Evolutionary conservation across 2,797 vertebrate genomes (phyloP).

Genomic region (Paramormyrops hopkinsi): DNA sequence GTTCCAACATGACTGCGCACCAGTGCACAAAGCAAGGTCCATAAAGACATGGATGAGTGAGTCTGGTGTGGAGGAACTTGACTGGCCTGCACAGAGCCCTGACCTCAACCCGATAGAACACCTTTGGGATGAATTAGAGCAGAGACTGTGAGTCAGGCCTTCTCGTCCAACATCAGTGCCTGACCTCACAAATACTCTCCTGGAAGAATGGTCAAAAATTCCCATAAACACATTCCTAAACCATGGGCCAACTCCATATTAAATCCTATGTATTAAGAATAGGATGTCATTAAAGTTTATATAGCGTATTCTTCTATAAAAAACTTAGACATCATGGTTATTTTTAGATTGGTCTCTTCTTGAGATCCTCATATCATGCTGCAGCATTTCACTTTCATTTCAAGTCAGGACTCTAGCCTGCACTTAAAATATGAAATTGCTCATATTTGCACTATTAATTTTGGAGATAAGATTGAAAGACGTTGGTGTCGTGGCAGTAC

Average conservation of each 20-base stretch:
- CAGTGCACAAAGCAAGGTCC: not conserved
- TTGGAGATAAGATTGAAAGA: not conserved
- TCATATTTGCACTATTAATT: not conserved
- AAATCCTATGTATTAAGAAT: not conserved
- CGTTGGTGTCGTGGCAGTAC: not conserved
- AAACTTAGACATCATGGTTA: not conserved
- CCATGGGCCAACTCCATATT: not conserved
- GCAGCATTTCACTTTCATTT: not conserved
- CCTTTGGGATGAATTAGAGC: too few relatives aligned
- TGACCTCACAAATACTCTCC: not conserved
- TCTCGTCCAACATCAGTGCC: too few relatives aligned
- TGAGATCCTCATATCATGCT: not conserved
- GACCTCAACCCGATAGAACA: not conserved
- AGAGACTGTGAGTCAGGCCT: too few relatives aligned
- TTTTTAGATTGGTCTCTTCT: not conserved
- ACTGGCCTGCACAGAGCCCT: not conserved
- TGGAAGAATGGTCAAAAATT: not conserved
- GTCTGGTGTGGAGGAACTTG: not conserved
- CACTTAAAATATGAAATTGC: not conserved
- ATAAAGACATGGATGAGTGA: not conserved
- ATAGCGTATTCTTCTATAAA: not conserved
- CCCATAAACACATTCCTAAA: not conserved
- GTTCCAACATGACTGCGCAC: not conserved
- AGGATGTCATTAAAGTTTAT: not conserved
- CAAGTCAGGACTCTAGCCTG: not conserved